Percentiles rank a stretch among this genome's conserved stretches.
phyloP scores from a whole-genome alignment of 2,113 vertebrate species.

The Trochalopteron elliotii region DNA sequence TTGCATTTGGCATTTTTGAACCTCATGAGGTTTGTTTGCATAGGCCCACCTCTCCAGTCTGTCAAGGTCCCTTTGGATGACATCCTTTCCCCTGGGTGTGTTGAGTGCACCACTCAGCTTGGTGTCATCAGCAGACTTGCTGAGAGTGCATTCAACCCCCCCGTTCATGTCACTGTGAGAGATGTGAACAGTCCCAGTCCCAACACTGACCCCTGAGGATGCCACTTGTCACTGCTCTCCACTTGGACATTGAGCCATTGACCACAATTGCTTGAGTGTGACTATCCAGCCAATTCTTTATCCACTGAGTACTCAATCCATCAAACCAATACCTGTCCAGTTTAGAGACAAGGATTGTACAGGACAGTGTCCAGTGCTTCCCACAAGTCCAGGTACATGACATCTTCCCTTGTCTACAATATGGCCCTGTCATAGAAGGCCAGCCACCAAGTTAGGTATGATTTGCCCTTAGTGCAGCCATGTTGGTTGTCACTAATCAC shows the following conservation, averaged over 20 bases:
- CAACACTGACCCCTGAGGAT: no score
- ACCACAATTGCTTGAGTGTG: background rate
- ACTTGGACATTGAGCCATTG: background rate
- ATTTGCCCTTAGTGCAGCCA: background rate
- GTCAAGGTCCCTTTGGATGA: background rate
- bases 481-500: background rate
- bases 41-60: background rate
- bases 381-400: background rate
- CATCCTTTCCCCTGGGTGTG: background rate
- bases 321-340: background rate
- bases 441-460: background rate
- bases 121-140: no score
- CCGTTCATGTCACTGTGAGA: accelerated
- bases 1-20: background rate
- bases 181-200: background rate
- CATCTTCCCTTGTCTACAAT: accelerated
- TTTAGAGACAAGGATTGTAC: background rate
- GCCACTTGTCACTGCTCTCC: background rate
- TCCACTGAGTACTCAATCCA: background rate
- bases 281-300: background rate
- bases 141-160: background rate
- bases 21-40: background rate
- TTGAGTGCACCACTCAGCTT: no score
- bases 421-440: accelerated
- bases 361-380: background rate